A percentile compares a stretch with the other conserved stretches of the same genome.
Conservation (phyloP, 2,797 vertebrate species). For the Girardinus metallicus region DNA sequence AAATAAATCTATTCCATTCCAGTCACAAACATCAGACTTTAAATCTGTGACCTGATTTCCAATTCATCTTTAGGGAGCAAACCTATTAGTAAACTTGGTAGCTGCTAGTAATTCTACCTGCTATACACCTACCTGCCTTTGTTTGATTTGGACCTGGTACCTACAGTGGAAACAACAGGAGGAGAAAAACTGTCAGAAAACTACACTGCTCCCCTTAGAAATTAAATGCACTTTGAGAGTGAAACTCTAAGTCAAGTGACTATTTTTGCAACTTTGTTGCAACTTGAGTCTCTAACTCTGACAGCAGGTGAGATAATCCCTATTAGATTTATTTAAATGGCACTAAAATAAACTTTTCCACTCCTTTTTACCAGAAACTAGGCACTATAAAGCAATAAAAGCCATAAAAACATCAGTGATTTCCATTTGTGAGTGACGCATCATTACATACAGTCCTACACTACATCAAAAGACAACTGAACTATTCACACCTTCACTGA, state of each 20-base stretch:
- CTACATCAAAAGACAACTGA: conserved; percentile 45
- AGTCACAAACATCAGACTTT: no score
- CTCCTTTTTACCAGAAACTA: conserved; percentile 30
- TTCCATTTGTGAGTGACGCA: conserved; percentile 41
- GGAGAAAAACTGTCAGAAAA: not conserved
- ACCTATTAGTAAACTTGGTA: no score
- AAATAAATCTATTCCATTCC: not conserved
- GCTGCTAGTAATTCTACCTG: no score
- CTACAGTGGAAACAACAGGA: not conserved
- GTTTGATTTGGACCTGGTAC: not conserved
- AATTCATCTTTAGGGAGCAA: no score
- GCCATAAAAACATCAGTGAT: conserved; percentile 30
- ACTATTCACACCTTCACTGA: conserved; percentile 52
- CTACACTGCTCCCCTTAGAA: not conserved
- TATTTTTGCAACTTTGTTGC: not conserved
- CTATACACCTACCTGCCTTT: no score
- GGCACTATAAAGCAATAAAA: conserved; percentile 23
- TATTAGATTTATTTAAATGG: conserved; percentile 17
- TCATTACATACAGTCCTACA: conserved; percentile 27
- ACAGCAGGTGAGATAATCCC: conserved; percentile 5
- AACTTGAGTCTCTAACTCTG: not conserved
- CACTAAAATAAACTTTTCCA: not conserved
- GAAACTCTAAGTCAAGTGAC: not conserved
- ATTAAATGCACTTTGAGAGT: not conserved
- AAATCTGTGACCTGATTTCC: not conserved